Evolutionary conservation across 2,113 vertebrate genomes (phyloP), one percentile per base, ranked within the genome.

Genomic region (Benitochromis conjunctus): DNA sequence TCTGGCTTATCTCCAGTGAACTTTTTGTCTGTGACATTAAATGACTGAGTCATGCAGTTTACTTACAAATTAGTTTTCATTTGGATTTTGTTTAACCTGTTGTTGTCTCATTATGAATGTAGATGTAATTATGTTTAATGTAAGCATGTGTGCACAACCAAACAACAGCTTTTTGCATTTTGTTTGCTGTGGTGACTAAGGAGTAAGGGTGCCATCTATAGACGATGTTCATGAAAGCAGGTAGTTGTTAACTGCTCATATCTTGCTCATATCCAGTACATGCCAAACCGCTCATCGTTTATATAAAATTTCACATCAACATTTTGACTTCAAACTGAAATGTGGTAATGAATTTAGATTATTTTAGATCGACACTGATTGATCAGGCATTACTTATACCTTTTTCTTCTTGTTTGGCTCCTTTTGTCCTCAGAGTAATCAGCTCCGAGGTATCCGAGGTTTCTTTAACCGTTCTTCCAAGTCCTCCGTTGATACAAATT

Each of bases 361-460:
- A 12, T 76, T 18, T 83, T 8, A 53, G 9, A 66, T 83, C 3
- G 80, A 21, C 38, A 11, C 11, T 84, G 34, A 4, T 80, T 66
- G 16, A 46, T 41, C 9, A n/a, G 55, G 2, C 56, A 48, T 48
- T 1, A 31, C 69, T 1, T 14, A 60, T 5, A 26, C 58, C 9
- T 69, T 8, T 18, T 62, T 31, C 66, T 81, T 78, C 16, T 16
- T 51, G 4, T 80, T 58, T 36, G 62, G 0, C 74, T 83, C 26
- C 10, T 62, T 3, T 34, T 91, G 9, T 85, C 87, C 87, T 86
- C 94, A 99, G 99, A 96, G 95, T 86, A 96, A 97, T 87, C 99
- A 99, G 86, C 96, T 99, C 78, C 96, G 98, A 66, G 99, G 99
- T 16, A 97, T 99, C 71, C 96, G 97, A 26, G 97, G 99, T 82